phyloP scores from a whole-genome alignment of 2,888 invertebrate genomes.

The Tholera decimalis region DNA sequence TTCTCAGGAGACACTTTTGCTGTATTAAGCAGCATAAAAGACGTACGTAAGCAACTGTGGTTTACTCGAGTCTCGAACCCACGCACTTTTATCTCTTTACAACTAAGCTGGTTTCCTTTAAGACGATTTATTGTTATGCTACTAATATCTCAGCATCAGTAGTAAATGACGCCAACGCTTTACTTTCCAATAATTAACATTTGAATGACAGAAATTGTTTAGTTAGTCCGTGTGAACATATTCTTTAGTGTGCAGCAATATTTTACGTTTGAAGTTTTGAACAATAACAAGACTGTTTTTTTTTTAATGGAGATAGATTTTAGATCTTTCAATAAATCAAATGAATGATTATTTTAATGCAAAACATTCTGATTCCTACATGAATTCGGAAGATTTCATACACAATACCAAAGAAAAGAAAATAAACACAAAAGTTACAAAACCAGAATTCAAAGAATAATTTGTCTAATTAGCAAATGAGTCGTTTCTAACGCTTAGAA shows the following conservation, averaged over 20 bases:
- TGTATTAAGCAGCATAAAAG: conserved; percentile 85
- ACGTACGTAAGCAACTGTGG: conserved; percentile 85
- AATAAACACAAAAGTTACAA: conserved; percentile 32
- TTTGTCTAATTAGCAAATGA: conserved; percentile 61
- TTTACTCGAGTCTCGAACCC: conserved; percentile 78
- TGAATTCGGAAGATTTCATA: background rate
- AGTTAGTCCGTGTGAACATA: conserved; percentile 56
- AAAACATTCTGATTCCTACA: too few relatives aligned
- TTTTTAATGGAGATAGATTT: background rate
- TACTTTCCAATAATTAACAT: conserved; percentile 86
- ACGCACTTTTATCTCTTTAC: conserved; percentile 89
- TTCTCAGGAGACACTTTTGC: conserved; percentile 55
- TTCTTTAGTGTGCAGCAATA: conserved; percentile 40
- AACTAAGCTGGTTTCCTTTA: conserved; percentile 86
- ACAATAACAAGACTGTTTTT: background rate
- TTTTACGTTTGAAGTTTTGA: conserved; percentile 20
- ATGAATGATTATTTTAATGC: too few relatives aligned
- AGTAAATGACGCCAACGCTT: conserved; percentile 82
- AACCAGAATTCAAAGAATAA: conserved; percentile 57
- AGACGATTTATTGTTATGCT: conserved; percentile 88
- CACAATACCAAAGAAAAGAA: conserved; percentile 38
- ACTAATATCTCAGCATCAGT: conserved; percentile 82
- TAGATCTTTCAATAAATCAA: background rate
- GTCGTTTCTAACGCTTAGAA: conserved; percentile 58
- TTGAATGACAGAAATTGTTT: conserved; percentile 73